Evolutionary conservation across 2,797 vertebrate species (phyloP).

Genomic region (Girardinus metallicus): DNA sequence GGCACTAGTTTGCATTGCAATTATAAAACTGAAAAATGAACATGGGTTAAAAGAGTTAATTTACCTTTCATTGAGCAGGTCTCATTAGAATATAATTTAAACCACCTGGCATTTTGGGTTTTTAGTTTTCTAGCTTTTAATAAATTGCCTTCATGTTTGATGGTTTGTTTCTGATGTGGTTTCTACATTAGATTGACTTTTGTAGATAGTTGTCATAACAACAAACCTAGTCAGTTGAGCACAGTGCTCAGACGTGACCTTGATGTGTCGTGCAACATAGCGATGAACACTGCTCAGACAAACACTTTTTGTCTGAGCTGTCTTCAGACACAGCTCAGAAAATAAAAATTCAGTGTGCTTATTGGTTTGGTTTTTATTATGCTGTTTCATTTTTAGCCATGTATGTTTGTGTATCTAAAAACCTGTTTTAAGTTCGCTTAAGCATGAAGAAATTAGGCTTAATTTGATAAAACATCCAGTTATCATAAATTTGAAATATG

Average conservation of each 20-base stretch:
- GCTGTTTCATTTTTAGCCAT: neutral
- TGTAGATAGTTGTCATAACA: constrained; percentile 50
- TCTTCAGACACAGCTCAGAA: neutral
- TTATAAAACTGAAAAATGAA: neutral
- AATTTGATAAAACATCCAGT: neutral
- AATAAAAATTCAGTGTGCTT: neutral
- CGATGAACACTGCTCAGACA: neutral
- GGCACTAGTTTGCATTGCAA: neutral
- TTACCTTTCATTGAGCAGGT: neutral
- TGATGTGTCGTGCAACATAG: neutral
- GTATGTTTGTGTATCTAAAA: neutral
- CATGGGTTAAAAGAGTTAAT: neutral
- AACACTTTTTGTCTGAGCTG: neutral
- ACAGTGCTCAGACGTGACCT: neutral
- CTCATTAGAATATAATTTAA: too few species aligned
- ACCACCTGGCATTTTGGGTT: neutral
- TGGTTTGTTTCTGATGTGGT: constrained; percentile 27
- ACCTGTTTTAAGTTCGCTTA: neutral
- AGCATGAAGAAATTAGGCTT: neutral
- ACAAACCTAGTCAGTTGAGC: constrained; percentile 16
- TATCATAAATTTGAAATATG: neutral
- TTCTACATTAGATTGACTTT: constrained; percentile 45
- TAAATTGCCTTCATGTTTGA: neutral
- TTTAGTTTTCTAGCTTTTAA: constrained; percentile 1
- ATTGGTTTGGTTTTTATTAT: neutral